Evolutionary conservation across 2,888 invertebrate species (phyloP).

Genomic region (Campoplex capitator): DNA sequence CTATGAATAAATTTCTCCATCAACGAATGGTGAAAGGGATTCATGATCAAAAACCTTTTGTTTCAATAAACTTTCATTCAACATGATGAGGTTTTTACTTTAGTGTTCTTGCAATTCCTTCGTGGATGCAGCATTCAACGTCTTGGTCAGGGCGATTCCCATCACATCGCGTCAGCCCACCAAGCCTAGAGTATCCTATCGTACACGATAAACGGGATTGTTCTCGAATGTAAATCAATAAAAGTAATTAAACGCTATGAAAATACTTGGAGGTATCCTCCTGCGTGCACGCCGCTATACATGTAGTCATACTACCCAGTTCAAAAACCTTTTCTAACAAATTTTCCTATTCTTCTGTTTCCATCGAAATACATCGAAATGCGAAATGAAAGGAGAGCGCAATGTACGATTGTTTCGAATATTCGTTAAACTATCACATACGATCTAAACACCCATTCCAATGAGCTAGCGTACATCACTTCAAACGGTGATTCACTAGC

Average conservation of each 20-base stretch:
- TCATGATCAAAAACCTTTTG: no score
- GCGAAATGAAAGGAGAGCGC: conserved; percentile 37
- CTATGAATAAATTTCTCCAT: no score
- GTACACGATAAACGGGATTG: conserved; percentile 40
- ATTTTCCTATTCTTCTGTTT: conserved; percentile 3
- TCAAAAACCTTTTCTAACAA: conserved; percentile 33
- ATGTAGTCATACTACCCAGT: conserved; percentile 38
- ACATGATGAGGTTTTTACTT: conserved; percentile 1
- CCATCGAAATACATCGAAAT: background rate
- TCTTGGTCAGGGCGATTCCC: background rate
- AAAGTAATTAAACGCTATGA: conserved; percentile 59
- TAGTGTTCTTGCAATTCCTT: conserved; percentile 4
- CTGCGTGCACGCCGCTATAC: conserved; percentile 22
- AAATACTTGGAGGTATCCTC: conserved; percentile 37
- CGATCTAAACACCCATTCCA: background rate
- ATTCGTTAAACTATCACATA: conserved; percentile 47
- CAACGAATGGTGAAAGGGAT: no score
- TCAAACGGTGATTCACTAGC: conserved; percentile 1
- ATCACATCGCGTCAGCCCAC: conserved; percentile 34
- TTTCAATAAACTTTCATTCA: conserved; percentile 9
- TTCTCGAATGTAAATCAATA: conserved; percentile 60
- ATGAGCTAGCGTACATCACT: conserved; percentile 1
- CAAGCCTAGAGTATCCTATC: conserved; percentile 38
- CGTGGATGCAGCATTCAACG: background rate
- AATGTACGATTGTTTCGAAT: conserved; percentile 16